Base-by-base conservation (phyloP, 2,113 vertebrate species). In the Brachyhypopomus gauderio region DNA sequence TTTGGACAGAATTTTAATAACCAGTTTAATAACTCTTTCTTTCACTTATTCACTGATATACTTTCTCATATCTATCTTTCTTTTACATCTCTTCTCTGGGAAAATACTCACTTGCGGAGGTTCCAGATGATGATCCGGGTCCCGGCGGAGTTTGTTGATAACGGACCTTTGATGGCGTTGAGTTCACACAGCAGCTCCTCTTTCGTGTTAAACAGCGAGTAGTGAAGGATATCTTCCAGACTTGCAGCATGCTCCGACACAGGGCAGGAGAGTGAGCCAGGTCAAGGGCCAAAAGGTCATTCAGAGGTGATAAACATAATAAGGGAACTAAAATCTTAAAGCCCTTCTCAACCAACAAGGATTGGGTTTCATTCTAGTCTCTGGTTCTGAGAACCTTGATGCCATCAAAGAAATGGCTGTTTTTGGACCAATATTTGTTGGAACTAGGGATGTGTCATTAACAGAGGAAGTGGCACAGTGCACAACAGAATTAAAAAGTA, bases 41-140 rank as follows among this genome's bases (percentile, higher is more conserved):
- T 9, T 62, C 23, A 27, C 22, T 4, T 14, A 72, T 48, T 12
- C 38, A 48, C 9, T 55, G 0, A 52, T 12, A 52, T 8, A 52
- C 19, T 41, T 22, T 22, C 59, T 52, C 27, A 41, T 36, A 11
- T 48, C 23, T 19, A 34, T 73, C n/a, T n/a, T n/a, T 23, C 55
- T 4, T 25, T 20, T 27, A 16, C 12, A 41, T 66, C 20, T 81
- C 1, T 20, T 70, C 22, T 60, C 0, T 7, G 8, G 52, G 16
- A 70, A 38, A n/a, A 19, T 56, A 20, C 84, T 82, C 88, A 99
- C 98, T 92, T 94, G 87, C 95, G 93, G 16, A 99, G 93, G 78
- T 97, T 98, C 98, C 98, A 99, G 85, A 99, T 97, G 82, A 99
- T 97, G 83, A 99, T 97, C 78, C 95, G 92, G 9, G 98, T 97